Conservation (phyloP, 2,888 invertebrate genomes). For the Drosophila setosimentum region DNA sequence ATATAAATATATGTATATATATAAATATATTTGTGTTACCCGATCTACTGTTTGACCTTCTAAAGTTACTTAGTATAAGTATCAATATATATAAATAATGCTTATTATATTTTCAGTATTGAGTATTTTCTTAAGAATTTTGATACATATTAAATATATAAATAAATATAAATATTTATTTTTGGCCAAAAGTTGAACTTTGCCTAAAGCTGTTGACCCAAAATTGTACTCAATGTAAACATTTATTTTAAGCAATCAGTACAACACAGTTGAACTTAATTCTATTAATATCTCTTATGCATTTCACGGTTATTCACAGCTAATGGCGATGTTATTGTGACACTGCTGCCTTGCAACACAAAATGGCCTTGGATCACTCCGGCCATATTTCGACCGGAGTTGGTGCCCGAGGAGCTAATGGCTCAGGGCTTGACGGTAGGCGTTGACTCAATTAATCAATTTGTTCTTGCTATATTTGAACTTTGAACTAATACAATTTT, state of each 20-base stretch:
- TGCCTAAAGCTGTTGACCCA: not conserved
- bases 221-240: not conserved
- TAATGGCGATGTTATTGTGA: conserved; percentile 97
- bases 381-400: conserved; percentile 95
- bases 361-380: conserved; percentile 97
- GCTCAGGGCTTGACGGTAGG: conserved; percentile 95
- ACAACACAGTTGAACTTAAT: not conserved
- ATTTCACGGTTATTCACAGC: conserved; percentile 86
- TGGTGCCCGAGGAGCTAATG: conserved; percentile 97
- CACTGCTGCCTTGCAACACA: conserved; percentile 94
- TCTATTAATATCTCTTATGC: conserved; percentile 6
- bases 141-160: not conserved
- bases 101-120: not conserved
- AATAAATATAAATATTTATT: not conserved
- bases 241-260: not conserved
- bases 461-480: not conserved
- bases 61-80: too few species aligned
- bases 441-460: conserved; percentile 16
- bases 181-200: not conserved
- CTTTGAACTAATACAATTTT: not conserved
- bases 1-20: not conserved
- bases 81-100: not conserved
- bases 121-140: not conserved
- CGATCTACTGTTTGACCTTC: not conserved
- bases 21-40: not conserved